Evolutionary conservation across 2,888 invertebrate species (phyloP).

Genomic region (Schrankia costaestrigalis): DNA sequence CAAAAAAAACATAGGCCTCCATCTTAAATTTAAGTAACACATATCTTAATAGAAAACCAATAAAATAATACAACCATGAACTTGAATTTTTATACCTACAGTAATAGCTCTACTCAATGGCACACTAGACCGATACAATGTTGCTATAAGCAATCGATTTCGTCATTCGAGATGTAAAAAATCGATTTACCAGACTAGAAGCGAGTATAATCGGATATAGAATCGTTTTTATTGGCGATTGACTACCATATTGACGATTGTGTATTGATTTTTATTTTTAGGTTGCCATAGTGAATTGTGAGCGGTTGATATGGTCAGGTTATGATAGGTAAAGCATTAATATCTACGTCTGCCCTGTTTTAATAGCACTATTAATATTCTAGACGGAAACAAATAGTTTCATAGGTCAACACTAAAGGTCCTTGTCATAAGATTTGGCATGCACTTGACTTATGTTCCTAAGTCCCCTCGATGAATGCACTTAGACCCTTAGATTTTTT

Average conservation of each 20-base stretch:
- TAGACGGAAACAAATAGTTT: too few species aligned
- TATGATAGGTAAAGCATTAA: too few species aligned
- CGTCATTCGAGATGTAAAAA: conserved; percentile 53
- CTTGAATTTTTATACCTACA: conserved; percentile 33
- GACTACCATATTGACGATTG: conserved; percentile 51
- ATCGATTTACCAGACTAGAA: conserved; percentile 58
- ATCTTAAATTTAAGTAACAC: conserved; percentile 22
- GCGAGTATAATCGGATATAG: conserved; percentile 54
- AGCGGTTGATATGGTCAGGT: too few species aligned
- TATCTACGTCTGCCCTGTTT: too few species aligned
- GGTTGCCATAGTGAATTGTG: conserved; percentile 25
- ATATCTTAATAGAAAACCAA: conserved; percentile 21
- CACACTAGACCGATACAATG: conserved; percentile 50
- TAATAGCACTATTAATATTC: too few species aligned
- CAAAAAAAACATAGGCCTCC: conserved; percentile 10
- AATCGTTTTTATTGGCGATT: conserved; percentile 63
- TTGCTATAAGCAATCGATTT: conserved; percentile 60
- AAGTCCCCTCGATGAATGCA: too few species aligned
- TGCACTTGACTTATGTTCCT: too few species aligned
- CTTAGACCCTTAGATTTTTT: too few species aligned
- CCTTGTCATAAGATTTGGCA: too few species aligned
- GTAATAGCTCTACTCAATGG: conserved; percentile 36
- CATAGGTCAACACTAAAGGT: too few species aligned
- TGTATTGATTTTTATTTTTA: conserved; percentile 48
- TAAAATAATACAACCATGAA: conserved; percentile 35